These are phyloP conservation scores for Dipodomys spectabilis DNA, from an alignment of 2,113 vertebrate genomes.

Conservation along the genomic window DNA sequence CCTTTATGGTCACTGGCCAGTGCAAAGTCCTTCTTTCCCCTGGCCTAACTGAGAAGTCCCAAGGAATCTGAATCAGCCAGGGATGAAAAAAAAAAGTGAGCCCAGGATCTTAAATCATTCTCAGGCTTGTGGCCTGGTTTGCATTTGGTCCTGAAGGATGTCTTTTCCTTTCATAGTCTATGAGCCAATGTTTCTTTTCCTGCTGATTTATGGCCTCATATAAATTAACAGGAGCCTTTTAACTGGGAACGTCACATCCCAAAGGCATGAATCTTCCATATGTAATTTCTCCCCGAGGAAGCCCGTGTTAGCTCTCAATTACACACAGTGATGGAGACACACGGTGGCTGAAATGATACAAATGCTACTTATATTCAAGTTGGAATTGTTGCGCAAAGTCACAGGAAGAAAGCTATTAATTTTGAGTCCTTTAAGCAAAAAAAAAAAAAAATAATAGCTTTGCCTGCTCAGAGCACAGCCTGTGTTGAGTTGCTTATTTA, in stretches of 20 bases:
- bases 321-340: slow-evolving; percentile 15
- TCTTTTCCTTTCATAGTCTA: slow-evolving; percentile 68
- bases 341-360: slow-evolving; percentile 25
- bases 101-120: slow-evolving; percentile 69
- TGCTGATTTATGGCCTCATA: slow-evolving; percentile 73
- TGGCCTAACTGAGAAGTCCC: slow-evolving; percentile 36
- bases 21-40: neutral
- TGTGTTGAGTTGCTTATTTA: neutral
- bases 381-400: neutral
- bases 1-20: slow-evolving; percentile 14
- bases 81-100: slow-evolving; percentile 29
- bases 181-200: slow-evolving; percentile 78
- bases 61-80: slow-evolving; percentile 55
- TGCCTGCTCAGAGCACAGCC: neutral
- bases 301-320: slow-evolving; percentile 64
- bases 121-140: slow-evolving; percentile 59
- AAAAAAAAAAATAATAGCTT: neutral
- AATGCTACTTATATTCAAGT: slow-evolving; percentile 49
- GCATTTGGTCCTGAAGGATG: slow-evolving; percentile 69
- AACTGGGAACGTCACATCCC: slow-evolving; percentile 63
- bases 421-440: neutral
- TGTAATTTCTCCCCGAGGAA: slow-evolving; percentile 60
- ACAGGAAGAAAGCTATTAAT: neutral
- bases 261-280: slow-evolving; percentile 77
- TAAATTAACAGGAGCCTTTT: slow-evolving; percentile 77